Evolutionary conservation across 2,797 vertebrate species (phyloP).

Genomic region (Enteromius unitaeniatus): DNA sequence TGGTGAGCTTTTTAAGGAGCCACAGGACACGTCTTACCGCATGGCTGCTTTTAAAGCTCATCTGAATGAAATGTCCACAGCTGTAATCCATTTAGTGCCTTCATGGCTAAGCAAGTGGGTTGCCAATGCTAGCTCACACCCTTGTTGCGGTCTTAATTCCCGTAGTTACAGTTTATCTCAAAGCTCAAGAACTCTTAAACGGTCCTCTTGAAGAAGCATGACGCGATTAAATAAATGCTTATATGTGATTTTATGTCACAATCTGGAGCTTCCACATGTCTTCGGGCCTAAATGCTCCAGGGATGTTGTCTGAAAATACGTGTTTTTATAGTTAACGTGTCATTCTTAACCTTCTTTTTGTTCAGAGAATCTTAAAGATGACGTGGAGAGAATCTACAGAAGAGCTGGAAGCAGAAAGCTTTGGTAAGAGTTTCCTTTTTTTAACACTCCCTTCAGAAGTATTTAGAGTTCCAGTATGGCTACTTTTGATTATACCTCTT

Average conservation of each 20-base stretch:
- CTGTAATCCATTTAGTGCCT: constrained; percentile 50
- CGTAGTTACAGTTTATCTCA: constrained; percentile 17
- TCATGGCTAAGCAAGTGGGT: constrained; percentile 30
- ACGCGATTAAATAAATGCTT: constrained; percentile 24
- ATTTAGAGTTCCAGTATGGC: not conserved
- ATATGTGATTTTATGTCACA: constrained; percentile 23
- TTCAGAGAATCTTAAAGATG: constrained; percentile 86
- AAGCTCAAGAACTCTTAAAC: constrained; percentile 14
- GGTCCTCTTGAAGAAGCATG: not conserved
- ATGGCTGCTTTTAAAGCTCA: constrained; percentile 38
- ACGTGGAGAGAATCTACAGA: constrained; percentile 94
- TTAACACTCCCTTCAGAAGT: not conserved
- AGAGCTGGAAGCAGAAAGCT: constrained; percentile 94
- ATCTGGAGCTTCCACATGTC: not conserved
- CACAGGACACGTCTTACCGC: constrained; percentile 13
- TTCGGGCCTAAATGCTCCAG: not conserved
- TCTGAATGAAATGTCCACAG: constrained; percentile 52
- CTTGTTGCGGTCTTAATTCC: constrained; percentile 25
- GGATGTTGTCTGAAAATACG: not conserved
- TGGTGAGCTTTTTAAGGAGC: constrained; percentile 34
- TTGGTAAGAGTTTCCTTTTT: constrained; percentile 85
- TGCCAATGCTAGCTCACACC: constrained; percentile 29
- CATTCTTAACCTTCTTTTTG: constrained; percentile 42
- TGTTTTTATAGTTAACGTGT: not conserved
- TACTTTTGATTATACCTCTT: constrained; percentile 25